Base-by-base conservation (phyloP, 2,797 vertebrate species). In the Hoplostethus mediterraneus region DNA sequence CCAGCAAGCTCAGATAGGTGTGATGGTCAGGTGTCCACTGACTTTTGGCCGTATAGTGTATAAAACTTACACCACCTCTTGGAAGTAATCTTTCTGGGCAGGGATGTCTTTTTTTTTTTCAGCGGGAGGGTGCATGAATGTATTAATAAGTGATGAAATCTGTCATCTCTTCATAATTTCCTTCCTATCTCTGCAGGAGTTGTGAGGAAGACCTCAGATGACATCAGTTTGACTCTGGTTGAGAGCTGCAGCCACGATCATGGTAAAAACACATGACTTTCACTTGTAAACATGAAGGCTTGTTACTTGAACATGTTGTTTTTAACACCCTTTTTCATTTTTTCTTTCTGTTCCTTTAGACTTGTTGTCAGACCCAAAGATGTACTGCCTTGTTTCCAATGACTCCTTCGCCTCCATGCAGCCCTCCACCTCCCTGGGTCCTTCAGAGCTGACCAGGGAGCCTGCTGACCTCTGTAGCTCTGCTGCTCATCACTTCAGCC, bases 351-450 rank as follows among this genome's bases (percentile, higher is more conserved):
- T 79, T 53, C 40, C 0, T 61, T 48, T 80, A 99, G 98, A 99
- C 95, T 90, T 99, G 92, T 94, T 96, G 68, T 93, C 95, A 7
- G 97, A 99, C 83, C 92, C 95, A 84, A 99, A 98, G 95, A 97
- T 99, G 93, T 98, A 97, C 92, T 97, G 96, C 92, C 94, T 98
- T 74, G 95, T 98, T 84, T 97, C 97, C 92, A 97, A 97, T 21
- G 97, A 98, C 91, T 99, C 98, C 44, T 99, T 99, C 91, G 95
- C 98, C 82, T 99, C 98, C 88, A 93, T 99, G 93, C 98, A 98
- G 92, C 97, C 97, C n/a, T 98, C 97, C 0, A 95, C 98, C 77
- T 98, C 97, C 59, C 91, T 98, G 86, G 95, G 96, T 87, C 96
- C 97, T 78, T 96, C 96, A 45, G 97, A 98, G 88, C 90, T 97